Evolutionary conservation across 2,888 invertebrate species (phyloP).

Genomic region (Acanthacorydalis orientalis): DNA sequence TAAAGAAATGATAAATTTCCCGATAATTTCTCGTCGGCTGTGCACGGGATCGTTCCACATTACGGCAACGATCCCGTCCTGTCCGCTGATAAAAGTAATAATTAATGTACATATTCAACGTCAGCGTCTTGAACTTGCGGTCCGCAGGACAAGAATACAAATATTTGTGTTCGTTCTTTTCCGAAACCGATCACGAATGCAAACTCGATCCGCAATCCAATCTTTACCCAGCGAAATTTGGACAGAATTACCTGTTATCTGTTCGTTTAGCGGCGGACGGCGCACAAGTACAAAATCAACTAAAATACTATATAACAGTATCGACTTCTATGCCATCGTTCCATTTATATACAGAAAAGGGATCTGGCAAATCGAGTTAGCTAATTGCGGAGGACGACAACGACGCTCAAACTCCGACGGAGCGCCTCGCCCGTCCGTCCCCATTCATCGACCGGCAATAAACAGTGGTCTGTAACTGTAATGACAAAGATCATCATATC

Average conservation of each 20-base stretch:
- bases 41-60: conserved; percentile 2
- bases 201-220: too few relatives aligned
- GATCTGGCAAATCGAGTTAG: conserved; percentile 31
- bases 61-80: conserved; percentile 4
- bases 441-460: background rate
- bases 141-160: too few relatives aligned
- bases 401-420: conserved; percentile 11
- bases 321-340: background rate
- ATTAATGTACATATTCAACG: conserved; percentile 4
- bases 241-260: too few relatives aligned
- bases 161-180: too few relatives aligned
- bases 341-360: conserved; percentile 17
- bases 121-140: background rate
- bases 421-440: background rate
- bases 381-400: conserved; percentile 18
- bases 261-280: too few relatives aligned
- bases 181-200: too few relatives aligned
- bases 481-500: too few relatives aligned
- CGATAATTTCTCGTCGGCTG: too few relatives aligned
- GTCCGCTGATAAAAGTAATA: conserved; percentile 1
- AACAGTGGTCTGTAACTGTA: background rate
- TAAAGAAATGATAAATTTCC: too few relatives aligned
- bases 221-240: too few relatives aligned
- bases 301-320: background rate
- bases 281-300: too few relatives aligned